Base-by-base conservation (phyloP, 2,888 invertebrate genomes). In the Ashinkailepas kermadecensis region DNA sequence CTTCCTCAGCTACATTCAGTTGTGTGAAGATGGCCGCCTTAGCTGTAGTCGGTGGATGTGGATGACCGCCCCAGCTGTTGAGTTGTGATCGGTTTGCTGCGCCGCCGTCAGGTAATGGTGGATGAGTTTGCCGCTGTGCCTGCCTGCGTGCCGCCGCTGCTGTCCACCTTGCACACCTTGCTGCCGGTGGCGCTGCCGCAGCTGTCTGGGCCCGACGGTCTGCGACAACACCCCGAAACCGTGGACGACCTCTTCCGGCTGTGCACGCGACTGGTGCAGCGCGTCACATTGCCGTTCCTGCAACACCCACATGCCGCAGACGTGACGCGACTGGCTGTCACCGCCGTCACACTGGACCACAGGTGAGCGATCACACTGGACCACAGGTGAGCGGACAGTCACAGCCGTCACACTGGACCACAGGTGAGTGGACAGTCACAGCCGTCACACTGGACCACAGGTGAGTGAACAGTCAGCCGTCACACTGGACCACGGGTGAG, bases 191-290 rank as follows among this genome's bases (percentile, higher is more conserved):
- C 95, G n/a, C 94, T 85, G 78, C 90, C 90, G 67, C 89, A 96
- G 86, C 90, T 98, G 84, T 93, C 94, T 87, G 91, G 88, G 84
- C 91, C 91, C 83, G 91, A 93, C 86, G 97, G 96, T 0, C 89
- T 98, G 78, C 90, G 92, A 83, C 93, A 97, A 87, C 94, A 99
- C 89, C 99, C 99, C 0, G 99, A 99, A 86, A 99, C 98, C 0
- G 96, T 99, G 0, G 99, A 99, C 87, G 99, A 99, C 87, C 92
- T 99, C 84, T 99, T 98, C 88, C 90, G 96, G 80, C 89, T 96
- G 64, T 94, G 94, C 85, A 91, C 92, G 81, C 89, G 94, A 86
- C 96, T 96, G 88, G 90, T 97, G 82, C 97, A 97, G 88, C 92
- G 95, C 85, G 92, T 94, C 81, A 95, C 98, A 2, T 88, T 93